Evolutionary conservation across 2,113 vertebrate genomes (phyloP).

Genomic region (Rhagologus leucostigma): DNA sequence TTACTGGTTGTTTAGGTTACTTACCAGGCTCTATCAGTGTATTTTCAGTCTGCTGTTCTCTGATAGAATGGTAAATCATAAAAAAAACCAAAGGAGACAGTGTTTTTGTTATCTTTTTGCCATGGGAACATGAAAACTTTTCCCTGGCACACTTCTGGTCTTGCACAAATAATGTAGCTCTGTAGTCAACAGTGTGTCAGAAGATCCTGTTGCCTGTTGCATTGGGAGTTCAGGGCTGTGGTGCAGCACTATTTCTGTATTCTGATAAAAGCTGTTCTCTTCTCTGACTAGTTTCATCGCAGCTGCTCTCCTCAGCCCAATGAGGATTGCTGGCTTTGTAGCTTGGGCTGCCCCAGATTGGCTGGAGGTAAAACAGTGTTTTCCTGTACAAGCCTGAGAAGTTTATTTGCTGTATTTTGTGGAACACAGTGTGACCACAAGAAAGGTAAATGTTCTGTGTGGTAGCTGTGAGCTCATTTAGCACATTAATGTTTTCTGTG

Average conservation of each 20-base stretch:
- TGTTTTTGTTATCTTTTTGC: not conserved
- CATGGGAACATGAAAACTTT: not conserved
- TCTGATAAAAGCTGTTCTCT: not conserved
- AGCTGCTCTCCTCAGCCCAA: not conserved
- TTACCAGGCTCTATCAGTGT: not conserved
- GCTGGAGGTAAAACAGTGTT: not conserved
- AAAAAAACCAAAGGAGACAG: not conserved
- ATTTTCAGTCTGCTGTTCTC: not conserved
- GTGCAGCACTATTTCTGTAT: not conserved
- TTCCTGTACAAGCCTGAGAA: not conserved
- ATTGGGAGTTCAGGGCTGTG: not conserved
- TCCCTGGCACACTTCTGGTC: not conserved
- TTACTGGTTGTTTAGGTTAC: not conserved
- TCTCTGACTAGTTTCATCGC: not conserved
- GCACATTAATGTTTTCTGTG: not conserved
- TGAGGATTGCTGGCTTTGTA: not conserved
- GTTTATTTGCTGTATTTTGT: not conserved
- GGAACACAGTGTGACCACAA: fast-evolving
- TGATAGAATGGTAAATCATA: not conserved
- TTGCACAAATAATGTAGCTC: not conserved
- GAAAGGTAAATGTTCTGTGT: not conserved
- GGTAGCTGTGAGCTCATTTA: not conserved
- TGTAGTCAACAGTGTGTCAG: not conserved
- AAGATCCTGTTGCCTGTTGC: not conserved
- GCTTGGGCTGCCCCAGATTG: not conserved